Conservation (phyloP, 2,888 invertebrate species). For the Hartigia nigra region DNA sequence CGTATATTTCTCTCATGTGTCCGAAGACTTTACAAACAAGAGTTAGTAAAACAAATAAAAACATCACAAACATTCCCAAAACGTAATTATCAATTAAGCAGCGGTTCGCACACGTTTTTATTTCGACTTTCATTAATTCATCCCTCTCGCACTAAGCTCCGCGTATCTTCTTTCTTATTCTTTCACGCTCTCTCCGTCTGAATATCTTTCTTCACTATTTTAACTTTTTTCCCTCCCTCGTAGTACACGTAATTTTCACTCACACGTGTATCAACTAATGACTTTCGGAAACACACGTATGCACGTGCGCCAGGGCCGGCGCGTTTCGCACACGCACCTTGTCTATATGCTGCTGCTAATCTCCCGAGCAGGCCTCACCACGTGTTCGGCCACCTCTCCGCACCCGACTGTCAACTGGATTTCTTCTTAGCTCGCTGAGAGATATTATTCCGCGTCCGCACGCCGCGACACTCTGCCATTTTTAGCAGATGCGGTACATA, state of each 20-base stretch:
- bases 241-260: constrained; percentile 25
- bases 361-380: constrained; percentile 20
- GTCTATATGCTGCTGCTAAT: constrained; percentile 18
- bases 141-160: background rate
- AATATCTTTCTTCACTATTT: background rate
- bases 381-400: constrained; percentile 35
- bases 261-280: constrained; percentile 24
- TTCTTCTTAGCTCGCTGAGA: constrained; percentile 69
- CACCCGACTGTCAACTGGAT: constrained; percentile 69
- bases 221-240: background rate
- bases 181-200: background rate
- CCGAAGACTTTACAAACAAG: background rate
- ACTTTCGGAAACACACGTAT: constrained; percentile 24
- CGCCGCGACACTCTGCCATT: constrained; percentile 67
- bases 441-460: constrained; percentile 67
- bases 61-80: background rate
- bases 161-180: background rate
- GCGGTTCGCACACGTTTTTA: background rate
- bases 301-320: constrained; percentile 14
- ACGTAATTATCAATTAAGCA: background rate
- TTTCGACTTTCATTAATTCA: background rate
- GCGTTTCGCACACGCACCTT: constrained; percentile 6
- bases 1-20: background rate
- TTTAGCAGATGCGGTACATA: constrained; percentile 58
- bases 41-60: background rate